These are phyloP conservation scores for Manduca sexta DNA, from an alignment of 1,140 invertebrate genomes.

Conservation along the genomic window DNA sequence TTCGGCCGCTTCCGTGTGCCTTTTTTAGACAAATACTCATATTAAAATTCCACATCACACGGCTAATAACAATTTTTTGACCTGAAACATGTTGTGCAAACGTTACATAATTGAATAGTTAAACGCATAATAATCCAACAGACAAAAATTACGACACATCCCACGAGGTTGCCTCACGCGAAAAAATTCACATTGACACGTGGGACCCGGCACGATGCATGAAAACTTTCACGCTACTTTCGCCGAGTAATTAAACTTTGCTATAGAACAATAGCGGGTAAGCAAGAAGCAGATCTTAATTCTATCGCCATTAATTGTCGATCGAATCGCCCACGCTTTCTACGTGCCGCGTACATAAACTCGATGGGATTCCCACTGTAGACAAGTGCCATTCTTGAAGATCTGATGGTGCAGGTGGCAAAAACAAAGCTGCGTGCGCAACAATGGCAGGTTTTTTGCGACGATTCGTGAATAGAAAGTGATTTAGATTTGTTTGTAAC, in stretches of 20 bases:
- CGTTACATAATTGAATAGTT: constrained; percentile 2
- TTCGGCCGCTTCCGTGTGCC: too few relatives aligned
- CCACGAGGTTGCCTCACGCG: constrained; percentile 1
- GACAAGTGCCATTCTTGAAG: too few relatives aligned
- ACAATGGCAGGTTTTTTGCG: too few relatives aligned
- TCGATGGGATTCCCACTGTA: constrained; percentile 4
- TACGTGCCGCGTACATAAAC: constrained; percentile 33
- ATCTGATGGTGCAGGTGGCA: too few relatives aligned
- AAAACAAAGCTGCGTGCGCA: too few relatives aligned
- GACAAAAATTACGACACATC: constrained; percentile 24
- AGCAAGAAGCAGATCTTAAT: constrained; percentile 56
- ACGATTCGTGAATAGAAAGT: too few relatives aligned
- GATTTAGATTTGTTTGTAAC: too few relatives aligned
- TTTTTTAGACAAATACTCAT: too few relatives aligned
- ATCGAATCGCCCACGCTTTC: constrained; percentile 62
- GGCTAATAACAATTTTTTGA: neutral
- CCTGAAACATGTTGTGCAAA: constrained; percentile 4
- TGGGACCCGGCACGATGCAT: constrained; percentile 25
- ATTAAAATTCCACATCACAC: too few relatives aligned
- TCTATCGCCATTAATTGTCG: constrained; percentile 50
- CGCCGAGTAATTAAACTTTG: constrained; percentile 54
- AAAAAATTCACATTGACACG: constrained; percentile 9
- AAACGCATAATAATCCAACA: constrained; percentile 9
- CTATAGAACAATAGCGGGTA: constrained; percentile 55
- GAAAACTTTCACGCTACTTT: constrained; percentile 58